These are phyloP conservation scores for Gadus chalcogrammus DNA, from an alignment of 2,113 vertebrate species.

Conservation along the genomic window DNA sequence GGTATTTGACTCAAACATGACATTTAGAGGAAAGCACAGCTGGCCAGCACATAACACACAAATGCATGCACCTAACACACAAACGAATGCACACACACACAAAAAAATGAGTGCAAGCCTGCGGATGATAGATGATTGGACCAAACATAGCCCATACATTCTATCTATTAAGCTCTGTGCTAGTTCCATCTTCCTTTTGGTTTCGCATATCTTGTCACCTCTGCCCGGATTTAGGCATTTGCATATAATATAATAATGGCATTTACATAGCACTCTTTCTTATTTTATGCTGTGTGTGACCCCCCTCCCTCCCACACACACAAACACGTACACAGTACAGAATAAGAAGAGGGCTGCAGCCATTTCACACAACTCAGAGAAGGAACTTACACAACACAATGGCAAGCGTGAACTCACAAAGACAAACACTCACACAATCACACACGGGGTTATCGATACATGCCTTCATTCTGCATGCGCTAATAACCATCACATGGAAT, in stretches of 20 bases:
- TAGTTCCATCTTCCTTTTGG: neutral
- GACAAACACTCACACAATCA: conserved; percentile 25
- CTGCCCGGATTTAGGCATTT: too few relatives aligned
- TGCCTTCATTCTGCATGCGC: neutral
- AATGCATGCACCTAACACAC: neutral
- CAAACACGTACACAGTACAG: neutral
- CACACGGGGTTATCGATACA: conserved; percentile 17
- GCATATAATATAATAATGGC: too few relatives aligned
- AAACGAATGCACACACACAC: neutral
- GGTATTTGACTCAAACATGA: conserved; percentile 59
- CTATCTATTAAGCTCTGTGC: neutral
- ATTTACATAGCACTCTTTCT: neutral
- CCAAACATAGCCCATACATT: too few relatives aligned
- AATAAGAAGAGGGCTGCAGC: neutral
- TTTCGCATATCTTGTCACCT: too few relatives aligned
- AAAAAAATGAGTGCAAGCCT: neutral
- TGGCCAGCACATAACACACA: conserved; percentile 11
- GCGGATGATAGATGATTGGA: too few relatives aligned
- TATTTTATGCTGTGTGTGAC: neutral
- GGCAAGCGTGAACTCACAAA: neutral
- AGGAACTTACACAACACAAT: too few relatives aligned
- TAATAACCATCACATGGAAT: too few relatives aligned
- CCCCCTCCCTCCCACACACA: neutral
- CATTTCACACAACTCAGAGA: too few relatives aligned
- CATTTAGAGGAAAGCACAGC: conserved; percentile 60